Evolutionary conservation across 1,140 invertebrate species (phyloP), one percentile per base, ranked within the genome.

Genomic region (Chlorops oryzae): DNA sequence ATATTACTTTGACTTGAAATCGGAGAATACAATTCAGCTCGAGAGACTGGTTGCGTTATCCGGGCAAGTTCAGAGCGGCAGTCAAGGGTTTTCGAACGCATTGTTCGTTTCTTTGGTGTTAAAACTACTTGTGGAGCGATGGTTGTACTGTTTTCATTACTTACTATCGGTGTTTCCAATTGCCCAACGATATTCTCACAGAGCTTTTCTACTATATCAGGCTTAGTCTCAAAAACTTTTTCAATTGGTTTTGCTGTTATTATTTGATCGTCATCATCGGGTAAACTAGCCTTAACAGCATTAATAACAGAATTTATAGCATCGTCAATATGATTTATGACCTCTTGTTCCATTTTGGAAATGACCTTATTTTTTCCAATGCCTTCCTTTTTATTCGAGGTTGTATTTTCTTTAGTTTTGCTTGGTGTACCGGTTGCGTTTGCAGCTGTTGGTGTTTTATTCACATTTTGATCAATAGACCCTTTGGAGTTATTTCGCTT

Each of bases 281-380:
- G 61, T 22, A 64, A 28, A 41, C 62, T 61, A 3, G 63, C 63
- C 25, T 66, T 62, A 4, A 65, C 65, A 5, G 65, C 65, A 52
- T 69, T 40, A 2, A 69, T 65, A 0, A 69, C 65, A 1, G 65
- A 69, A 13, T 69, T 69, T 32, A 69, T 69, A 43, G 65, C 65
- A 56, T 69, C 65, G 23, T 69, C 65, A 17, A 69, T 69, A 22
- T 69, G 65, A 41, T 69, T 69, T 28, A 69, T 69, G 15, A 69
- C 65, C 44, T 62, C 65, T 37, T 65, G 63, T 24, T 69, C 65
- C 65, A 69, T 69, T 3, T 60, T 60, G 1, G 56, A 58, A 24
- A 39, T 20, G 9, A 2, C 9, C 39, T 53, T 53, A 15, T 15
- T 10, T 32, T 32, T 32, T 32, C 9, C n/a, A n/a, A n/a, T n/a